Percentiles rank a stretch among this genome's conserved stretches.
These are phyloP conservation scores for Arrhamphus sclerolepis DNA, from an alignment of 2,797 vertebrate genomes.

Conservation along the genomic window DNA sequence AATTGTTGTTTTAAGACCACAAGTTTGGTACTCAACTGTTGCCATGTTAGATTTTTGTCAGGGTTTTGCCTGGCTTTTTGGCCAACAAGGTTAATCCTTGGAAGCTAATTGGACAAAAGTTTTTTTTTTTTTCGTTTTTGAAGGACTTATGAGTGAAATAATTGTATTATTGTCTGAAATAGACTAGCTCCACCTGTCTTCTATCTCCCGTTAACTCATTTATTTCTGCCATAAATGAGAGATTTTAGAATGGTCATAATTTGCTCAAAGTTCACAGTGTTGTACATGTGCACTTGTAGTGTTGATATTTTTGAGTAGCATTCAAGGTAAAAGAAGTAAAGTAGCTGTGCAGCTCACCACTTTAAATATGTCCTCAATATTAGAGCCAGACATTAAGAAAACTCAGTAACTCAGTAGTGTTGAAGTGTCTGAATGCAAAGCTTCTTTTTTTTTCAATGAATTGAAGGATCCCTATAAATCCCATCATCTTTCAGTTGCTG, in stretches of 20 bases:
- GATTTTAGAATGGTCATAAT: too few relatives aligned
- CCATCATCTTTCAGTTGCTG: slow-evolving; percentile 83
- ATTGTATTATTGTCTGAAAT: too few relatives aligned
- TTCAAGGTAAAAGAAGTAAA: neutral
- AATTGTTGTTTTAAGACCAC: neutral
- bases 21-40: neutral
- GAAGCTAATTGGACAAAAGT: neutral
- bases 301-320: too few relatives aligned
- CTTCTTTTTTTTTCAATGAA: slow-evolving; percentile 2
- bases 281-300: neutral
- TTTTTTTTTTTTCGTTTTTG: too few relatives aligned
- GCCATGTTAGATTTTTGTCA: too few relatives aligned
- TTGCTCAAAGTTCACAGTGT: too few relatives aligned
- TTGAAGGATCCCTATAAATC: slow-evolving; percentile 5
- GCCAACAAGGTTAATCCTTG: neutral
- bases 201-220: too few relatives aligned
- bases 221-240: too few relatives aligned
- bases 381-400: too few relatives aligned
- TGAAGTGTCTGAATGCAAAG: slow-evolving; percentile 3
- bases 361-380: neutral
- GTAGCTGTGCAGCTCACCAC: neutral
- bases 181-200: too few relatives aligned
- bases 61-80: too few relatives aligned
- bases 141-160: too few relatives aligned
- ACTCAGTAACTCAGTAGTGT: neutral